Conservation (phyloP, 2,113 vertebrate genomes). For the Hirundichthys speculiger region DNA sequence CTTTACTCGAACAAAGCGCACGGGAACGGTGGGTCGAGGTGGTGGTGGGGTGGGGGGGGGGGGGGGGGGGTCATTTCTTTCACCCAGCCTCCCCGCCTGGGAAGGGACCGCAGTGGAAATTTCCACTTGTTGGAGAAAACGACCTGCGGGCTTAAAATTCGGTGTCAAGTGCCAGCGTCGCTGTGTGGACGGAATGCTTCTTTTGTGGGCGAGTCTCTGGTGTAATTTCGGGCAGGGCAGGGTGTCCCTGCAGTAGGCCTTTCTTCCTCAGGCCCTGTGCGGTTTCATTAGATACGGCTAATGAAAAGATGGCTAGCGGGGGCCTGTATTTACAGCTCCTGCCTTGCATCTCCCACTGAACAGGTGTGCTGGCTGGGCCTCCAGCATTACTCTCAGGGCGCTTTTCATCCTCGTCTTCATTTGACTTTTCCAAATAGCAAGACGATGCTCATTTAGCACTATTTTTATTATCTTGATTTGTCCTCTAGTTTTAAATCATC, state of each 20-base stretch:
- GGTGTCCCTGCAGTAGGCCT: slow-evolving; percentile 79
- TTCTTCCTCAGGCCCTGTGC: slow-evolving; percentile 74
- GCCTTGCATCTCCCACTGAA: slow-evolving; percentile 63
- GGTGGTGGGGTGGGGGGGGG: no score
- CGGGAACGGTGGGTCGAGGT: slow-evolving; percentile 15
- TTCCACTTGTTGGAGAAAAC: slow-evolving; percentile 74
- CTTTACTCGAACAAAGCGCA: slow-evolving; percentile 65
- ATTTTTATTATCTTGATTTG: no score
- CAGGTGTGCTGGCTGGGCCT: slow-evolving; percentile 76
- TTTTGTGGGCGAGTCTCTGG: slow-evolving; percentile 77
- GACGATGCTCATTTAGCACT: not conserved
- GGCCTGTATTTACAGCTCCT: slow-evolving; percentile 75
- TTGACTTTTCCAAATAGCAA: not conserved
- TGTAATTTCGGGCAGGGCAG: slow-evolving; percentile 81
- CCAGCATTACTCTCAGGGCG: slow-evolving; percentile 31
- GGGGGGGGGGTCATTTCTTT: slow-evolving; percentile 36
- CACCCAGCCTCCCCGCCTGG: slow-evolving; percentile 48
- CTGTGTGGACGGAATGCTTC: slow-evolving; percentile 79
- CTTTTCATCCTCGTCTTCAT: slow-evolving; percentile 12
- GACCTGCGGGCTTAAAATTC: slow-evolving; percentile 65
- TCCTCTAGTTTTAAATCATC: no score
- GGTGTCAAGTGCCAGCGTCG: slow-evolving; percentile 80
- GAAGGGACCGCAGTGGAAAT: slow-evolving; percentile 73
- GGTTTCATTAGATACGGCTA: slow-evolving; percentile 85
- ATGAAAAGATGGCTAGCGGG: slow-evolving; percentile 82